Percentiles rank a stretch among this genome's conserved stretches.
phyloP scores from a whole-genome alignment of 1,140 invertebrate species.

The Elymnias hypermnestra region DNA sequence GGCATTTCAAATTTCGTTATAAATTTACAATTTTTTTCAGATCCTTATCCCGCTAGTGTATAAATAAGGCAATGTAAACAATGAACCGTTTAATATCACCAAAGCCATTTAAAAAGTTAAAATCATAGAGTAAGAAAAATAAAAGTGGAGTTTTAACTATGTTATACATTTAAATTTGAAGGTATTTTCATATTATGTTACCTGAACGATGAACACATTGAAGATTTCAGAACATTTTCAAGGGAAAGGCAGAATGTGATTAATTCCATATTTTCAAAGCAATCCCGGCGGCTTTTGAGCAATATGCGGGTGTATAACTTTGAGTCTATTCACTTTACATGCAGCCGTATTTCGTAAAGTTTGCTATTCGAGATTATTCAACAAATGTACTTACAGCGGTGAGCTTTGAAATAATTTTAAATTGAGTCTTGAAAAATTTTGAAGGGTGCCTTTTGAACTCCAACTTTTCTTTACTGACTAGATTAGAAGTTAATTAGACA shows the following conservation, averaged over 20 bases:
- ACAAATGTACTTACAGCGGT: neutral
- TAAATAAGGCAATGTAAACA: too few relatives aligned
- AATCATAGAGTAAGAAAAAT: too few relatives aligned
- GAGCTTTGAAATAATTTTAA: constrained; percentile 1
- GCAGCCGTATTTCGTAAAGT: neutral
- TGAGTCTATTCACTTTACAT: neutral
- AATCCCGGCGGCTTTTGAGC: neutral
- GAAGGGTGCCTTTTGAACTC: neutral
- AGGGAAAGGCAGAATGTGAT: neutral
- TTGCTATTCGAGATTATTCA: neutral
- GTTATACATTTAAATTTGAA: too few relatives aligned
- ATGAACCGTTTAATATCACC: too few relatives aligned
- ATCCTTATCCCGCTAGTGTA: too few relatives aligned
- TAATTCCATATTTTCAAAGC: neutral
- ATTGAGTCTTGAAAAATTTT: neutral
- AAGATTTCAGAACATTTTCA: neutral
- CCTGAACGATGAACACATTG: too few relatives aligned
- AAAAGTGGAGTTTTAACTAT: too few relatives aligned
- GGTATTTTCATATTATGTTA: too few relatives aligned
- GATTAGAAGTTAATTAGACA: too few relatives aligned
- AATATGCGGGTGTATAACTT: neutral
- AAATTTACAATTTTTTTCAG: too few relatives aligned
- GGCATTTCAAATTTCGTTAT: too few relatives aligned
- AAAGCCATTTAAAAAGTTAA: too few relatives aligned
- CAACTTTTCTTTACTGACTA: neutral